Evolutionary conservation across 2,888 invertebrate genomes (phyloP).

Genomic region (Limulus polyphemus): DNA sequence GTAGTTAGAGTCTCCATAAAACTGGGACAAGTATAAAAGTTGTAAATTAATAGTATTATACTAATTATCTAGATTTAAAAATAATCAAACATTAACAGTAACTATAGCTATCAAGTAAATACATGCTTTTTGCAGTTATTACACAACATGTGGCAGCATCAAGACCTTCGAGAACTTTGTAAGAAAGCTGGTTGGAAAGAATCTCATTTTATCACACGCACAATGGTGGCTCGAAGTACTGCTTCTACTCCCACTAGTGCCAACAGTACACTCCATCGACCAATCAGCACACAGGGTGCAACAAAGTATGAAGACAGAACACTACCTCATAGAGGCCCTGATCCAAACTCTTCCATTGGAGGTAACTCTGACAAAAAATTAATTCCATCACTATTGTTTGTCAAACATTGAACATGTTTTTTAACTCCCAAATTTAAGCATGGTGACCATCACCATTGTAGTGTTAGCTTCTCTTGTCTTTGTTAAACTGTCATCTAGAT

Average conservation of each 20-base stretch:
- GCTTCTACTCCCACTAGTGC: conserved; percentile 52
- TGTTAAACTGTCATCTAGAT: no score
- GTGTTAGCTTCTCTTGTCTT: no score
- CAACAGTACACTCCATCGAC: conserved; percentile 83
- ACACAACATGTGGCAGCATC: conserved; percentile 44
- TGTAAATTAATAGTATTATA: no score
- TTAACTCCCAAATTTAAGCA: neutral
- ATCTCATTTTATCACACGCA: conserved; percentile 80
- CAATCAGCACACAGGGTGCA: conserved; percentile 90
- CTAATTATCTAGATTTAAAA: no score
- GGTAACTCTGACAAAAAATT: no score
- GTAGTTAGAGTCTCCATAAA: no score
- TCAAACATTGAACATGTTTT: no score
- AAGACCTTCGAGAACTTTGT: conserved; percentile 85
- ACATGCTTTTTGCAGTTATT: conserved; percentile 36
- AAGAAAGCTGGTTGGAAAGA: conserved; percentile 94
- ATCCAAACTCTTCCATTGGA: neutral
- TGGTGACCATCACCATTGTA: no score
- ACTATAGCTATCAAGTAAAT: neutral
- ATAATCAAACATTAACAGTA: no score
- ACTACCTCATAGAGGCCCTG: conserved; percentile 49
- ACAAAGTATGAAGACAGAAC: conserved; percentile 88
- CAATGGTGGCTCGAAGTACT: conserved; percentile 47
- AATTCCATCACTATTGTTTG: no score
- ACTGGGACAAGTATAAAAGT: no score